phyloP scores from a whole-genome alignment of 1,140 invertebrate genomes.

The Thaumatotibia leucotreta region DNA sequence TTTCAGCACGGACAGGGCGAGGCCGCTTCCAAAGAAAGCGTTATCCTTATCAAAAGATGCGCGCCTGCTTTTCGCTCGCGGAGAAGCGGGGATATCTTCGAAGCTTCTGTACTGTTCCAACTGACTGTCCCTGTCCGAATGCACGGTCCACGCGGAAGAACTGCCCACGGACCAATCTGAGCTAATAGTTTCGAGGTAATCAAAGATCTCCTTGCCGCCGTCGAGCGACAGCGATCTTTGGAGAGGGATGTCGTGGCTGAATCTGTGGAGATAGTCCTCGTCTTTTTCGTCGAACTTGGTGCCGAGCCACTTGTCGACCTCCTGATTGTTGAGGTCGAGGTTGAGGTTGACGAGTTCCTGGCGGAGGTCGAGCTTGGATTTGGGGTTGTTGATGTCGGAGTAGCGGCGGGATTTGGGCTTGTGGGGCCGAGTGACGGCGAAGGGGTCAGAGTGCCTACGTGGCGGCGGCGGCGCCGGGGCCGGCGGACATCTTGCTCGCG shows the following conservation, averaged over 20 bases:
- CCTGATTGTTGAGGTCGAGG: slow-evolving; percentile 42
- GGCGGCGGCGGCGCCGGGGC: slow-evolving; percentile 56
- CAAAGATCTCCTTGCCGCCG: slow-evolving; percentile 56
- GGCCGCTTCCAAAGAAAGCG: slow-evolving; percentile 31
- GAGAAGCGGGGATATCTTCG: slow-evolving; percentile 65
- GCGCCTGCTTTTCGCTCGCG: slow-evolving; percentile 57
- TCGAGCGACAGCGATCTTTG: slow-evolving; percentile 63
- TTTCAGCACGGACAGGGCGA: slow-evolving; percentile 44
- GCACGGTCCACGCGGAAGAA: slow-evolving; percentile 48
- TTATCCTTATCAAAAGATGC: slow-evolving; percentile 49
- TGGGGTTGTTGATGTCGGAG: slow-evolving; percentile 39
- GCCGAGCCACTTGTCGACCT: slow-evolving; percentile 58
- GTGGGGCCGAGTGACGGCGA: slow-evolving; percentile 26
- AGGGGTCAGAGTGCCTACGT: slow-evolving; percentile 63
- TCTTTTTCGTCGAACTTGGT: slow-evolving; percentile 42
- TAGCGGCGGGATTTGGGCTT: slow-evolving; percentile 28
- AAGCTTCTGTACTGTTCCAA: slow-evolving; percentile 56
- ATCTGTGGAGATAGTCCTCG: slow-evolving; percentile 31
- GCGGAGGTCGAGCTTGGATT: slow-evolving; percentile 48
- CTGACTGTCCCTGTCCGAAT: slow-evolving; percentile 36
- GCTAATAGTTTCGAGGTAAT: slow-evolving; percentile 46
- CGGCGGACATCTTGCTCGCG: slow-evolving; percentile 55
- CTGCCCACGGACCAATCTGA: slow-evolving; percentile 38
- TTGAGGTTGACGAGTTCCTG: slow-evolving; percentile 52
- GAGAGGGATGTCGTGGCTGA: slow-evolving; percentile 51